phyloP scores from a whole-genome alignment of 2,888 invertebrate species.

The Sphaerophoria taeniata region DNA sequence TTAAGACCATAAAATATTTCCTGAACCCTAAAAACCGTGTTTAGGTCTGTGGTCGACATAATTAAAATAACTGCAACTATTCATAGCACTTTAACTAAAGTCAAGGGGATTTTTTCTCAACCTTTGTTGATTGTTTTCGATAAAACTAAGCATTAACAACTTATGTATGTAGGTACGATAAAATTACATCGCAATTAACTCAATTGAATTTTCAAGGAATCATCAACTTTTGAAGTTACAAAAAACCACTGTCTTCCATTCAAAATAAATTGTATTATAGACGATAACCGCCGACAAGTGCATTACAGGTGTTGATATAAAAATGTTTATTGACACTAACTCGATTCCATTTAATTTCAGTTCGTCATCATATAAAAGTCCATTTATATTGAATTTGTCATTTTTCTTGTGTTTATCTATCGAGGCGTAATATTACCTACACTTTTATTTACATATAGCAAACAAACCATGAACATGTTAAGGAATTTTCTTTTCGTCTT shows the following conservation, averaged over 20 bases:
- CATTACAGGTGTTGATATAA: neutral
- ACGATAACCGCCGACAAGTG: conserved; percentile 15
- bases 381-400: neutral
- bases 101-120: neutral
- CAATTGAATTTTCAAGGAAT: neutral
- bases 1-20: no score
- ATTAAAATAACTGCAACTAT: no score
- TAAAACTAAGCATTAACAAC: neutral
- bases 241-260: neutral
- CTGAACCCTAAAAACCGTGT: no score
- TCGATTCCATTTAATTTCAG: conserved; percentile 20
- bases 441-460: conserved; percentile 56
- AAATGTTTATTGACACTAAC: neutral
- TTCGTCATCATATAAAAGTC: conserved; percentile 23
- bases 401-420: conserved; percentile 1
- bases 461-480: conserved; percentile 30
- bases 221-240: neutral
- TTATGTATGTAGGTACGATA: no score
- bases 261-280: neutral
- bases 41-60: no score
- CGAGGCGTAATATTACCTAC: neutral
- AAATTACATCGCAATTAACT: conserved; percentile 15
- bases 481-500: no score
- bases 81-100: neutral
- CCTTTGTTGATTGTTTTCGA: neutral